Evolutionary conservation across 2,888 invertebrate species (phyloP), one percentile per base, ranked within the genome.

Genomic region (Podotricha telesiphe): DNA sequence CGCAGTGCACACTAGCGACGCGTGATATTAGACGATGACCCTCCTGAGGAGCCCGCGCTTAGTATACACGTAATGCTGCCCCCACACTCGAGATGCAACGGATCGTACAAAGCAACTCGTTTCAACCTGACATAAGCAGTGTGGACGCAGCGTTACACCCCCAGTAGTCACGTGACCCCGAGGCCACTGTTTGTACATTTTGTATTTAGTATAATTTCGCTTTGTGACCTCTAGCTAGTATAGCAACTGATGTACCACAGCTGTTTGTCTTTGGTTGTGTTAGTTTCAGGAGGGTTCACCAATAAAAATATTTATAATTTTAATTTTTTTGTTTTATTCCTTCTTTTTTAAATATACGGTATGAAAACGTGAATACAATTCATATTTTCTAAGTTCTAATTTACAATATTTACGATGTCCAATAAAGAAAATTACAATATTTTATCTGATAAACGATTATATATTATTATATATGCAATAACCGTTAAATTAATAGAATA

Each of bases 241-340:
- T 59, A 42, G 61, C 8, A 28, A 67, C 34, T 65, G 40, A 55
- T 56, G 11, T 67, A 59, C 59, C 22, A 45, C 22, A 59, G 45
- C 20, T 42, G 28, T 40, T 58, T 17, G 59, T 37, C 40, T 58
- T 56, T 65, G 75, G 72, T 75, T 74, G 74, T 74, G 71, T 72
- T 75, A 73, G 74, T 81, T 80, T 80, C 77, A 79, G 82, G 82
- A 86, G 86, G 86, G 86, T 78, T 82, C 78, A 80, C 77, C 83
- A 82, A 86, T 85, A 84, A 89, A 86, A 86, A 86, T 88, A 88
- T 89, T 87, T 87, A 89, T 87, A 87, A 86, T 84, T 88, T 87
- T 87, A 77, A 68, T 2, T 37, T 65, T 69, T 22, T 65, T 80
- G 82, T 88, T 88, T 89, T 86, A 88, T 87, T 88, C 80, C 15